phyloP scores from a whole-genome alignment of 2,113 vertebrate species.

The Oreocharis arfaki region DNA sequence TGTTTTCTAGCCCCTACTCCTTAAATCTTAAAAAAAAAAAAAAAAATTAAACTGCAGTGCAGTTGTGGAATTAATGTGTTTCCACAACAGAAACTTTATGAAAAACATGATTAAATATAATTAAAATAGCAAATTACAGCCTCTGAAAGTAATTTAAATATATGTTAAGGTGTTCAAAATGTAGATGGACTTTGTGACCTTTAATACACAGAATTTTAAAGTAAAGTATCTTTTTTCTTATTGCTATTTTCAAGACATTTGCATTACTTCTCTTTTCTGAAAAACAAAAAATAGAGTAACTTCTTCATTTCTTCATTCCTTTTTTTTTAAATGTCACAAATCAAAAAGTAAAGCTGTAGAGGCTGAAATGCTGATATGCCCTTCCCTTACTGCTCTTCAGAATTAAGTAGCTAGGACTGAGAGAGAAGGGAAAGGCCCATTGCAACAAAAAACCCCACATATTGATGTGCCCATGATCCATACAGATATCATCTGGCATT shows the following conservation, averaged over 20 bases:
- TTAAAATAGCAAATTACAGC: neutral
- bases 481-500: neutral
- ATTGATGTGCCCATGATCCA: neutral
- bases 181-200: neutral
- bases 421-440: neutral
- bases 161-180: neutral
- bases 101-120: neutral
- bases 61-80: neutral
- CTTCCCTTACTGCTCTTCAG: neutral
- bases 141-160: neutral
- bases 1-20: neutral
- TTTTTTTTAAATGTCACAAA: neutral
- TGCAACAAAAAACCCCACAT: rapidly evolving
- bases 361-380: neutral
- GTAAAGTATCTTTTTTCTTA: neutral
- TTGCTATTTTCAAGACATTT: neutral
- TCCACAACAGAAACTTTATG: neutral
- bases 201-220: neutral
- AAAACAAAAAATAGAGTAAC: neutral
- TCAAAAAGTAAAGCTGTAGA: neutral
- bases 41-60: neutral
- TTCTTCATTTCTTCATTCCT: neutral
- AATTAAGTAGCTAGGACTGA: neutral
- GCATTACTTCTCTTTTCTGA: neutral
- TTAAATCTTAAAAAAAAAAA: neutral